Evolutionary conservation across 2,888 invertebrate species (phyloP), one percentile per base, ranked within the genome.

Genomic region (Chrysolina haemoptera): DNA sequence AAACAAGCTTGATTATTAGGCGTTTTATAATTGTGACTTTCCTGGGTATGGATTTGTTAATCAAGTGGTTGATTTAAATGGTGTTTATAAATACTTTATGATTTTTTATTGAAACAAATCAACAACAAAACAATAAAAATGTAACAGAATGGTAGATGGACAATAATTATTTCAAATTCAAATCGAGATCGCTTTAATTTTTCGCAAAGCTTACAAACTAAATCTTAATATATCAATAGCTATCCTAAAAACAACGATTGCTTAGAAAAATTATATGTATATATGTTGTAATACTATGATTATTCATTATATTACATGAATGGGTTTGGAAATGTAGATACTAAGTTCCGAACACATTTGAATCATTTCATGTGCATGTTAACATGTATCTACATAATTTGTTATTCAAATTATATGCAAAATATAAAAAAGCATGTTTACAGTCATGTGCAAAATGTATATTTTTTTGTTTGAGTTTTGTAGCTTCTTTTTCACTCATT

Each of bases 211-310:
- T 88, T 88, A 88, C 84, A 85, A 88, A 88, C 86, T 87, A 87
- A 87, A 87, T 84, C 84, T 88, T 87, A 87, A 85, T 87, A 85
- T 87, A 86, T 84, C 86, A 87, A 87, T 88, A 86, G 87, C 87
- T 88, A 88, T 78, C 85, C 87, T 87, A 87, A 87, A 86, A 88
- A 88, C 87, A 88, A 87, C 87, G 87, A 88, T 88, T 88, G 88
- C 88, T 88, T 88, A 88, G 88, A 88, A 88, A 88, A 88, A 88
- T 88, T 88, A 88, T 88, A 87, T 87, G 87, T 87, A 87, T 87
- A 87, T 86, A 83, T 85, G 81, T 85, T 80, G 86, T 87, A 87
- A 86, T 87, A 87, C 87, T 87, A 88, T 86, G 84, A 85, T 86
- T 85, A 86, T 86, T 86, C 83, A 85, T 85, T 80, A 80, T 80